phyloP scores from a whole-genome alignment of 2,888 invertebrate species.

The Bugula neritina region DNA sequence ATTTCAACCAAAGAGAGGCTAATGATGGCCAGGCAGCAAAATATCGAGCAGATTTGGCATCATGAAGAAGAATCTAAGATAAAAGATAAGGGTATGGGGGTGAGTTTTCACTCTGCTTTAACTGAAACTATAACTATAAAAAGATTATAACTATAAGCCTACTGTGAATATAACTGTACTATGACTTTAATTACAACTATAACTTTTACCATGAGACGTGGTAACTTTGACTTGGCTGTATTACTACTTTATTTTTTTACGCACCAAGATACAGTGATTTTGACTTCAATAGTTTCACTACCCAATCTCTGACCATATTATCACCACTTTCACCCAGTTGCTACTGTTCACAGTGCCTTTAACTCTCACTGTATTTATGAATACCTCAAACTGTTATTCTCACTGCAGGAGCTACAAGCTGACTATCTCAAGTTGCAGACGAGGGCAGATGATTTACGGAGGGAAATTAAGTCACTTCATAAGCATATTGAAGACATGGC shows the following conservation, averaged over 20 bases:
- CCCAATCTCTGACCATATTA: no score
- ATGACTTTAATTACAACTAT: background rate
- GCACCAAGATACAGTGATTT: no score
- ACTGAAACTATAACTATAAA: background rate
- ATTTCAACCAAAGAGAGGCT: slow-evolving; percentile 26
- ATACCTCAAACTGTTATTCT: background rate
- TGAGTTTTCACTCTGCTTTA: background rate
- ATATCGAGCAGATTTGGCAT: slow-evolving; percentile 25
- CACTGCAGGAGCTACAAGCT: slow-evolving; percentile 7
- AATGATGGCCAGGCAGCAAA: slow-evolving; percentile 19
- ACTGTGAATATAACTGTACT: background rate
- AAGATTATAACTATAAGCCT: background rate
- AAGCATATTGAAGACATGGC: slow-evolving; percentile 24
- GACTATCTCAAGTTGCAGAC: slow-evolving; percentile 26
- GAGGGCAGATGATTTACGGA: slow-evolving; percentile 1
- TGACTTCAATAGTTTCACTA: no score
- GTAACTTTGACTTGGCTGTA: no score
- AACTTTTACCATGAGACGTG: no score
- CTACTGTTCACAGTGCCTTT: background rate
- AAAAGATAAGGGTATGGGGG: slow-evolving; percentile 23
- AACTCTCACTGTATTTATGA: background rate
- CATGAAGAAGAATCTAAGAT: slow-evolving; percentile 25
- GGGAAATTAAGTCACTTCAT: slow-evolving; percentile 25
- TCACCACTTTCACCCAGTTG: no score
- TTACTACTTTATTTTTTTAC: no score